These are phyloP conservation scores for Sesia bembeciformis DNA, from an alignment of 2,888 invertebrate species.

Conservation along the genomic window DNA sequence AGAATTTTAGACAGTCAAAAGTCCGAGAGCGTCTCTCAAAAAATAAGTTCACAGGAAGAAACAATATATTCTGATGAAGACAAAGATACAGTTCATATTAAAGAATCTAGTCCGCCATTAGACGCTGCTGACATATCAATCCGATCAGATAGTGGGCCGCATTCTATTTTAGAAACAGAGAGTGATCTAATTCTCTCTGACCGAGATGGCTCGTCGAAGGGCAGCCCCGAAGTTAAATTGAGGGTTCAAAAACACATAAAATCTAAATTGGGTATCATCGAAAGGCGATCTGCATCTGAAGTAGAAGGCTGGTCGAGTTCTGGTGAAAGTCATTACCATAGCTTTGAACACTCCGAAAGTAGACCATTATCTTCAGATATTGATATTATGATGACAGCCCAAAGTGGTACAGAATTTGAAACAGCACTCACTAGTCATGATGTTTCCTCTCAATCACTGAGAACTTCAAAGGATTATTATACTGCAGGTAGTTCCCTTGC, in stretches of 20 bases:
- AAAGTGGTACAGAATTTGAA: slow-evolving; percentile 89
- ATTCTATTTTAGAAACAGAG: slow-evolving; percentile 67
- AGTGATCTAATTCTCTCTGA: slow-evolving; percentile 60
- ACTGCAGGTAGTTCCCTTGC: slow-evolving; percentile 92
- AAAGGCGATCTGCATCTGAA: slow-evolving; percentile 84
- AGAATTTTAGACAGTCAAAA: slow-evolving; percentile 42
- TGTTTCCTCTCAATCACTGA: slow-evolving; percentile 79
- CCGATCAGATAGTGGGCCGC: slow-evolving; percentile 66
- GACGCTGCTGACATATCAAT: slow-evolving; percentile 56
- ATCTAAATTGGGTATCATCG: slow-evolving; percentile 65
- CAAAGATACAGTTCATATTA: slow-evolving; percentile 55
- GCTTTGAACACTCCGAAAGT: slow-evolving; percentile 87
- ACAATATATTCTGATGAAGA: slow-evolving; percentile 73
- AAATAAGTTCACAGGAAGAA: slow-evolving; percentile 57
- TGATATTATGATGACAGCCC: slow-evolving; percentile 84
- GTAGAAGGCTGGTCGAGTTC: slow-evolving; percentile 89
- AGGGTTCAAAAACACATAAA: slow-evolving; percentile 61
- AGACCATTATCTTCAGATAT: slow-evolving; percentile 91
- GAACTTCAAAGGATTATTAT: slow-evolving; percentile 88
- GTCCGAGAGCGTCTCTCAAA: slow-evolving; percentile 54
- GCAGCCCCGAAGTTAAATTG: slow-evolving; percentile 60
- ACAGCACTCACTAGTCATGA: slow-evolving; percentile 88
- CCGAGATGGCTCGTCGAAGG: slow-evolving; percentile 58
- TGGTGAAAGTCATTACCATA: slow-evolving; percentile 91
- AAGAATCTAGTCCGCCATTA: slow-evolving; percentile 56